These are phyloP conservation scores for Squalus acanthias DNA, from an alignment of 2,797 vertebrate species.

Conservation along the genomic window DNA sequence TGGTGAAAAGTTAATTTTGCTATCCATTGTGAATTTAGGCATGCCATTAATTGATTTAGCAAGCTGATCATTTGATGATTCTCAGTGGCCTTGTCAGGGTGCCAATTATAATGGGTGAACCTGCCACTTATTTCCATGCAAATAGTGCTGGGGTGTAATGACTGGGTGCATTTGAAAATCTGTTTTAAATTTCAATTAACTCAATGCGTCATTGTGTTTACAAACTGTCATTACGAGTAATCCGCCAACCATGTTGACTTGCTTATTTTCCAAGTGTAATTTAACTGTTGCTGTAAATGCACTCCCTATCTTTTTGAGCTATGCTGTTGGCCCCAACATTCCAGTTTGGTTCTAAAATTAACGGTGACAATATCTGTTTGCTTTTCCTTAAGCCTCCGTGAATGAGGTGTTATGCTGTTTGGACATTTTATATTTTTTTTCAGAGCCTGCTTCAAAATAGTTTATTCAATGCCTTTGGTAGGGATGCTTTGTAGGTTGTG, in stretches of 20 bases:
- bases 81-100: background rate
- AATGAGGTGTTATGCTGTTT: background rate
- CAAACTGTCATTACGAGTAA: background rate
- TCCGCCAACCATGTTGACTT: background rate
- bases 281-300: background rate
- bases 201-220: background rate
- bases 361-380: background rate
- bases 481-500: background rate
- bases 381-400: background rate
- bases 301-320: background rate
- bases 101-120: background rate
- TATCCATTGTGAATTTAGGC: background rate
- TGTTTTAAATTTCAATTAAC: background rate
- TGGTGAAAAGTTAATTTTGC: constrained; percentile 19
- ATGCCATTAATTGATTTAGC: background rate
- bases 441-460: background rate
- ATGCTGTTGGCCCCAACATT: background rate
- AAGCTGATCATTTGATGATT: background rate
- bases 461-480: background rate
- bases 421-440: background rate
- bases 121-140: background rate
- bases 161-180: background rate
- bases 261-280: background rate
- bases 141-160: background rate
- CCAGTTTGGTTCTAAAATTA: background rate